A percentile compares a stretch with the other conserved stretches of the same genome.
phyloP scores from a whole-genome alignment of 1,140 invertebrate genomes.

The Caenorhabditis latens region DNA sequence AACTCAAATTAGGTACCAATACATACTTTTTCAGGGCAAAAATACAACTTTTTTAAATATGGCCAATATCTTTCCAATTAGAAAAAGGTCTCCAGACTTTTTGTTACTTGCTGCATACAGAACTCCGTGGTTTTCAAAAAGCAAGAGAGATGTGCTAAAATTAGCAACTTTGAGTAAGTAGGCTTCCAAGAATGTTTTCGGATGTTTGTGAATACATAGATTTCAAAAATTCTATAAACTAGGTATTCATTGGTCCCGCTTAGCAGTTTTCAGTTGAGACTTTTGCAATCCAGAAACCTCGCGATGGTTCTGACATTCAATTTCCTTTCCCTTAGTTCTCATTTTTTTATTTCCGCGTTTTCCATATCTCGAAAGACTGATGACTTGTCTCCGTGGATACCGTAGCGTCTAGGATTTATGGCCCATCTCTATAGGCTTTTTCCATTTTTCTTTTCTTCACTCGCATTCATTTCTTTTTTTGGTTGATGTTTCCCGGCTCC shows the following conservation, averaged over 20 bases:
- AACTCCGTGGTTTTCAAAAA: too few relatives aligned
- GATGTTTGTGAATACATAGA: too few relatives aligned
- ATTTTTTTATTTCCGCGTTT: background rate
- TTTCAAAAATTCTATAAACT: too few relatives aligned
- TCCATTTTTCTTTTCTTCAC: background rate
- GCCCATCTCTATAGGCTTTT: background rate
- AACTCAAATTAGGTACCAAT: conserved; percentile 1
- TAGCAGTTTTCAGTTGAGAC: too few relatives aligned
- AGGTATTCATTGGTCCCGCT: too few relatives aligned
- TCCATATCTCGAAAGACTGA: too few relatives aligned
- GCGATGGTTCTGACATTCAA: too few relatives aligned
- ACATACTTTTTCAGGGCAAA: background rate
- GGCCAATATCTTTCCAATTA: background rate
- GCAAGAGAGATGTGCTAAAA: too few relatives aligned
- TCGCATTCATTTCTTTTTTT: background rate
- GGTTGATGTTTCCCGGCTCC: background rate
- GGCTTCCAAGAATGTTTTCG: too few relatives aligned
- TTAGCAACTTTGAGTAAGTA: too few relatives aligned
- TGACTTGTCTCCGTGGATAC: conserved; percentile 34
- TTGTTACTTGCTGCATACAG: too few relatives aligned
- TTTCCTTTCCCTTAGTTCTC: background rate
- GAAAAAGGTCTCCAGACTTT: background rate
- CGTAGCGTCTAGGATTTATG: conserved; percentile 46
- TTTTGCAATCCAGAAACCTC: too few relatives aligned
- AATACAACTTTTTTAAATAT: background rate